A percentile compares a stretch with the other conserved stretches of the same genome.
Evolutionary conservation across 1,140 invertebrate genomes (phyloP).

Genomic region (Drosophila rhopaloa): DNA sequence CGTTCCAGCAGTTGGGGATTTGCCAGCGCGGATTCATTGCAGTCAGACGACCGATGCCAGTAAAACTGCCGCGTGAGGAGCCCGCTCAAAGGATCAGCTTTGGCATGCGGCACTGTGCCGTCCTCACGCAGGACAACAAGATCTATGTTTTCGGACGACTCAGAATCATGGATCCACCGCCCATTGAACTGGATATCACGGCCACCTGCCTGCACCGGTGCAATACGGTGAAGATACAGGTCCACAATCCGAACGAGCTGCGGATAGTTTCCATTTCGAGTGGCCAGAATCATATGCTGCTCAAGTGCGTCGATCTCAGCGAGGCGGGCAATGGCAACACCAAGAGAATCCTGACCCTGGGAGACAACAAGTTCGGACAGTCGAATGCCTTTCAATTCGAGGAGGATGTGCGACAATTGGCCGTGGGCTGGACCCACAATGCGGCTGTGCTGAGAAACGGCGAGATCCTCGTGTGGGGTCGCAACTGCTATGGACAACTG

Average conservation of each 20-base stretch:
- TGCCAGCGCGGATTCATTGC: conserved; percentile 85
- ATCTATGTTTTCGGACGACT: conserved; percentile 76
- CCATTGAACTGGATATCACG: conserved; percentile 73
- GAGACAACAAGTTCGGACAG: conserved; percentile 91
- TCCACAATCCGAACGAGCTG: conserved; percentile 62
- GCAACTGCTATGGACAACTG: conserved; percentile 92
- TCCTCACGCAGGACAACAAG: conserved; percentile 87
- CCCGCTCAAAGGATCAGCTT: conserved; percentile 85
- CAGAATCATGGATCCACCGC: conserved; percentile 67
- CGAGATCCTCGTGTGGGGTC: conserved; percentile 89
- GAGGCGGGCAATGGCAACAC: conserved; percentile 33
- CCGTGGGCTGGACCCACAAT: conserved; percentile 91
- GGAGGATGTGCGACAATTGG: conserved; percentile 85
- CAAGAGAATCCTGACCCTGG: conserved; percentile 87
- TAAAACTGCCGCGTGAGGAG: conserved; percentile 73
- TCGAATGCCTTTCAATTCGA: conserved; percentile 73
- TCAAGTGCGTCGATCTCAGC: conserved; percentile 84
- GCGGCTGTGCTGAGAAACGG: conserved; percentile 87
- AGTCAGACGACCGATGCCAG: conserved; percentile 84
- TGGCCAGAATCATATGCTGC: conserved; percentile 90
- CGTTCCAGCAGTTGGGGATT: conserved; percentile 89
- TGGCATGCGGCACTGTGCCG: conserved; percentile 89
- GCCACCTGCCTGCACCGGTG: conserved; percentile 69
- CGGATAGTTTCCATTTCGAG: conserved; percentile 84
- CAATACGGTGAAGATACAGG: conserved; percentile 68